Evolutionary conservation across 2,888 invertebrate species (phyloP).

Genomic region (Rhagophthalmus giganteus): DNA sequence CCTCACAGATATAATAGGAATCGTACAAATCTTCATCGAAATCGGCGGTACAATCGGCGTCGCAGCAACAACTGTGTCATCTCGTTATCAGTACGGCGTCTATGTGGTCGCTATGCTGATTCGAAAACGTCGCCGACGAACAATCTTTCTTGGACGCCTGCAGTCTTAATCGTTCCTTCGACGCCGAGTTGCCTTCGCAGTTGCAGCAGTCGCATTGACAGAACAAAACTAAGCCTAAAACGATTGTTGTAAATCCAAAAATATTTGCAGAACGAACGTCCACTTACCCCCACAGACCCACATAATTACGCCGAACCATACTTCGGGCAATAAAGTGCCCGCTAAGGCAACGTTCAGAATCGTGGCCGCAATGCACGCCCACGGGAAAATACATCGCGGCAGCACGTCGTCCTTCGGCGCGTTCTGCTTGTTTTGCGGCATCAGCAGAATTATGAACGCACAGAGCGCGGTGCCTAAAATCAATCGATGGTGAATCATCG

Average conservation of each 20-base stretch:
- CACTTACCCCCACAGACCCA: constrained; percentile 63
- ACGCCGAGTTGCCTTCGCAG: constrained; percentile 42
- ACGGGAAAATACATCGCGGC: constrained; percentile 47
- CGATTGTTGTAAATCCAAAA: constrained; percentile 2
- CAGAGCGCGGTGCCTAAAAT: constrained; percentile 59
- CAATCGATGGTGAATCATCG: constrained; percentile 1
- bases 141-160: constrained; percentile 51
- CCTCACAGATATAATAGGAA: constrained; percentile 17
- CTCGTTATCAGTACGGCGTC: constrained; percentile 66
- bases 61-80: constrained; percentile 54
- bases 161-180: constrained; percentile 53
- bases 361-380: constrained; percentile 57
- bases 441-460: constrained; percentile 59
- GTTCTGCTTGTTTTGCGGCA: constrained; percentile 57
- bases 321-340: constrained; percentile 61
- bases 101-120: constrained; percentile 54
- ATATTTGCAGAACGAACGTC: constrained; percentile 17
- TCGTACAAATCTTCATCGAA: constrained; percentile 42
- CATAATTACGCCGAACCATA: constrained; percentile 65
- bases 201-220: constrained; percentile 52
- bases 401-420: constrained; percentile 41
- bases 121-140: constrained; percentile 35
- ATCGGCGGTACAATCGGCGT: constrained; percentile 45
- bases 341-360: constrained; percentile 57
- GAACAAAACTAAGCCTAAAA: constrained; percentile 50